phyloP scores from a whole-genome alignment of 2,888 invertebrate species.

The Eustalomyia histrio region DNA sequence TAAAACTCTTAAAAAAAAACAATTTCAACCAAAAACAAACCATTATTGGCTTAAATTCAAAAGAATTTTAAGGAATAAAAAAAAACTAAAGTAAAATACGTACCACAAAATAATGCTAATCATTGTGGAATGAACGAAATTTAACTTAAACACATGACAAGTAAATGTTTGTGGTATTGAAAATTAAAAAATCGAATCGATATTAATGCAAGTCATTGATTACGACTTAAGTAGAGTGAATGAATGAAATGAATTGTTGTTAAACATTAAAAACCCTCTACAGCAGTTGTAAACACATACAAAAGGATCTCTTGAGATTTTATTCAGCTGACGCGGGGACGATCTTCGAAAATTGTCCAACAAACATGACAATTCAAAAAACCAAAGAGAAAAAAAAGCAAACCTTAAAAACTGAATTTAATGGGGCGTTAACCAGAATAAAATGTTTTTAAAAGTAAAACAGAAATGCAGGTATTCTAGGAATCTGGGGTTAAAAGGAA shows the following conservation, averaged over 20 bases:
- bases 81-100: slow-evolving; percentile 15
- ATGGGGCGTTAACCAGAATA: slow-evolving; percentile 55
- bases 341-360: slow-evolving; percentile 60
- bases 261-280: slow-evolving; percentile 17
- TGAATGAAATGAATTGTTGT: slow-evolving; percentile 34
- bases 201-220: slow-evolving; percentile 61
- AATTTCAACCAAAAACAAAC: slow-evolving; percentile 14
- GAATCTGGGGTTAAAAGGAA: slow-evolving; percentile 57
- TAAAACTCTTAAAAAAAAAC: background rate
- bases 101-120: slow-evolving; percentile 56
- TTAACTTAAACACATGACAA: slow-evolving; percentile 38
- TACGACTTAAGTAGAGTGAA: slow-evolving; percentile 39
- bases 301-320: slow-evolving; percentile 65
- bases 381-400: slow-evolving; percentile 34
- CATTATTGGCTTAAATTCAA: slow-evolving; percentile 55
- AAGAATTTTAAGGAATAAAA: slow-evolving; percentile 28
- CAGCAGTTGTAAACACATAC: slow-evolving; percentile 7
- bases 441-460: slow-evolving; percentile 36
- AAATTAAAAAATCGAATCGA: slow-evolving; percentile 53
- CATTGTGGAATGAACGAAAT: slow-evolving; percentile 34
- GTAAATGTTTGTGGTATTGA: slow-evolving; percentile 32
- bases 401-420: slow-evolving; percentile 40
- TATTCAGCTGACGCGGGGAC: slow-evolving; percentile 59
- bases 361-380: slow-evolving; percentile 63
- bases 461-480: slow-evolving; percentile 27